Percentiles rank a stretch among this genome's conserved stretches.
Conservation (phyloP, 2,888 invertebrate species). For the Meganola albula region DNA sequence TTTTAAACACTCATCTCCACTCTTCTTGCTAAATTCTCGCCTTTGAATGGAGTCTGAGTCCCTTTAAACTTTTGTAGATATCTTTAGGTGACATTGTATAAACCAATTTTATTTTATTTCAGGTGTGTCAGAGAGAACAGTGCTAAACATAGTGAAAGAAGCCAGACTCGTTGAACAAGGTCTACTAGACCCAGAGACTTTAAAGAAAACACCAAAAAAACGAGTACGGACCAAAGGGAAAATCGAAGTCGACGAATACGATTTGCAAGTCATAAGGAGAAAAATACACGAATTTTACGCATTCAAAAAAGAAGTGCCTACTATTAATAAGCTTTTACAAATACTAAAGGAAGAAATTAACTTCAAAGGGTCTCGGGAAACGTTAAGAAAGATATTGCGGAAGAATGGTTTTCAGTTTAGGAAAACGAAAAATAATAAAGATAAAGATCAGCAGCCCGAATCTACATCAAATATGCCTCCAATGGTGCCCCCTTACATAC, state of each 20-base stretch:
- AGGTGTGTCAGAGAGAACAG: constrained; percentile 69
- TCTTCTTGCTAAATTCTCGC: too few relatives aligned
- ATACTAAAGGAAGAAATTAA: constrained; percentile 67
- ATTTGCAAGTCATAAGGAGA: constrained; percentile 61
- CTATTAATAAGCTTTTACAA: constrained; percentile 64
- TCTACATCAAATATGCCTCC: constrained; percentile 51
- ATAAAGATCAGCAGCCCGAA: constrained; percentile 54
- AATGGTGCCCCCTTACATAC: constrained; percentile 64
- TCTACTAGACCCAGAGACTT: constrained; percentile 59
- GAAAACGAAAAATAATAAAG: constrained; percentile 66
- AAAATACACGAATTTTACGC: constrained; percentile 72
- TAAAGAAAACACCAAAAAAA: constrained; percentile 65
- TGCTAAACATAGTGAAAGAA: constrained; percentile 66
- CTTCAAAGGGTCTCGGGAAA: constrained; percentile 68
- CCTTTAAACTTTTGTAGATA: too few relatives aligned
- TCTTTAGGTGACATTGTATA: too few relatives aligned
- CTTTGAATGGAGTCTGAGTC: too few relatives aligned
- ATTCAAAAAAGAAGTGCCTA: constrained; percentile 69
- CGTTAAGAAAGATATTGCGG: constrained; percentile 60
- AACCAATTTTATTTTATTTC: constrained; percentile 11
- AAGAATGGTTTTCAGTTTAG: constrained; percentile 71
- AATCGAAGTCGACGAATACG: constrained; percentile 68
- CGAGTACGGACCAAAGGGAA: constrained; percentile 65
- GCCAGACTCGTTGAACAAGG: constrained; percentile 68
- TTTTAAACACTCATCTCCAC: too few relatives aligned